phyloP scores from a whole-genome alignment of 2,113 vertebrate species.

The Rafetus swinhoei region DNA sequence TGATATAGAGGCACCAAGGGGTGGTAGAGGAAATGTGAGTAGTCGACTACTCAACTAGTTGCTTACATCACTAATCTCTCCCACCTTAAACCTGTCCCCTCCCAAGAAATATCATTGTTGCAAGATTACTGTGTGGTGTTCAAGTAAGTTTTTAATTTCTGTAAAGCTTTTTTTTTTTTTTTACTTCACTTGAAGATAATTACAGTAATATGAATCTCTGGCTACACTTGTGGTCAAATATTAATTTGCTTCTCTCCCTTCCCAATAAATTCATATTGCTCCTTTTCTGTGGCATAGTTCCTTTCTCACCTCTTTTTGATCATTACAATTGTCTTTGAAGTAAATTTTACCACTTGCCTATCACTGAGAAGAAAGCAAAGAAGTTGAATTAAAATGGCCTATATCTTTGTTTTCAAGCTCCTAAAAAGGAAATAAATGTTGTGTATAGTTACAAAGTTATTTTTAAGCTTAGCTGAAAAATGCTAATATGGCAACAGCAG shows the following conservation, averaged over 20 bases:
- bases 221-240: neutral
- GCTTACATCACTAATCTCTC: neutral
- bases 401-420: neutral
- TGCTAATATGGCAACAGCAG: neutral
- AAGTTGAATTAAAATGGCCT: neutral
- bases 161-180: neutral
- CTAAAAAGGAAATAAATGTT: neutral
- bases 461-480: neutral
- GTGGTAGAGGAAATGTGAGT: too few relatives aligned
- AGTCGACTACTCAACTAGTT: too few relatives aligned
- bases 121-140: neutral
- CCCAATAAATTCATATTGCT: neutral
- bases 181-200: neutral
- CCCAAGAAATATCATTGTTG: neutral
- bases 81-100: neutral
- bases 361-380: neutral
- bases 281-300: neutral
- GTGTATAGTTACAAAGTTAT: neutral
- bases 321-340: neutral
- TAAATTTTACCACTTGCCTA: neutral
- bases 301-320: neutral
- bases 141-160: neutral
- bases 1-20: too few relatives aligned
- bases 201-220: neutral
- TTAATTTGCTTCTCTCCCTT: neutral